A percentile compares a stretch with the other conserved stretches of the same genome.
Conservation (phyloP, 2,888 invertebrate species). For the Orgyia antiqua region DNA sequence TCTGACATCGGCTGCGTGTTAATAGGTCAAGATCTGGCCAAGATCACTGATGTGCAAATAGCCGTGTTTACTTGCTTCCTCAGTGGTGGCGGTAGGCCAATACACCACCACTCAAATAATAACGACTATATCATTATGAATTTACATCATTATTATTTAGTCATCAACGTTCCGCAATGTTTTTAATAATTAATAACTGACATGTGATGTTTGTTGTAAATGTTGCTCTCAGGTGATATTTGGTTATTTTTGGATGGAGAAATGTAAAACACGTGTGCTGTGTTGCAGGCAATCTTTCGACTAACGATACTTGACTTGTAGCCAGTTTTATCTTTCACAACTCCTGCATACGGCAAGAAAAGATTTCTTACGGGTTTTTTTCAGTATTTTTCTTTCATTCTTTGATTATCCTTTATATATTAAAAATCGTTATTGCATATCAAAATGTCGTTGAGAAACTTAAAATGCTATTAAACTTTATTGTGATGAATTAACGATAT, state of each 20-base stretch:
- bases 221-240: not conserved
- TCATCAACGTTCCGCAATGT: conserved; percentile 6
- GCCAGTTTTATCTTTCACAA: too few species aligned
- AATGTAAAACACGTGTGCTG: not conserved
- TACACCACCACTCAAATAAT: conserved; percentile 14
- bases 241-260: not conserved
- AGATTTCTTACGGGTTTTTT: too few species aligned
- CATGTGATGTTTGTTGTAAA: not conserved
- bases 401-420: too few species aligned
- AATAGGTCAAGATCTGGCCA: conserved; percentile 78
- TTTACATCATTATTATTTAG: conserved; percentile 12
- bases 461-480: too few species aligned
- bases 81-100: conserved; percentile 34
- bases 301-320: not conserved
- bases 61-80: conserved; percentile 62
- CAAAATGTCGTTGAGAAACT: too few species aligned
- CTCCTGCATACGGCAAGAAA: too few species aligned
- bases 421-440: too few species aligned
- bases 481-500: too few species aligned
- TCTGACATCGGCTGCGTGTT: conserved; percentile 67
- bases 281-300: not conserved
- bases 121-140: conserved; percentile 14
- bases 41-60: conserved; percentile 68
- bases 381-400: too few species aligned
- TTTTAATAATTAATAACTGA: not conserved